Evolutionary conservation across 2,113 vertebrate species (phyloP), one percentile per base, ranked within the genome.

Genomic region (Psophia crepitans): DNA sequence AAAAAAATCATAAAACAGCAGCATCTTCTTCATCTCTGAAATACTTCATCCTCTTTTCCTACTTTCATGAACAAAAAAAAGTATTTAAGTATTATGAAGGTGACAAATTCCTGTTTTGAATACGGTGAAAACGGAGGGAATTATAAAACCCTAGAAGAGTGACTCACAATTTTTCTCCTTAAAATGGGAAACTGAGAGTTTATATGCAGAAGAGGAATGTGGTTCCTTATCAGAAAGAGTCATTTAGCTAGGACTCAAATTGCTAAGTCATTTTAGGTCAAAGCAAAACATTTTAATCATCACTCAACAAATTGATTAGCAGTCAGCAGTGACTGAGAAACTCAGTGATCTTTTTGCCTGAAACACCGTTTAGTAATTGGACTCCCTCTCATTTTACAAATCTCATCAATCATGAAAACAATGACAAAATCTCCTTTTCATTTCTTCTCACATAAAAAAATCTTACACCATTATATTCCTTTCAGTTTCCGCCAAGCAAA

Each of bases 201-300:
- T 65, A 54, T 13, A 41, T 13, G 49, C 5, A 48, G 26, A 84
- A 61, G 8, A 77, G 3, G 2, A 81, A 77, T 24, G 37, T 16
- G 26, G 6, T 49, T 84, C 33, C 60, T 58, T 75, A 81, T 81
- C 63, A 87, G 37, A 88, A 79, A 57, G 15, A 56, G 15, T 74
- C 56, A 20, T 78, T 92, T 90, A 90, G 28, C 46, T 63, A 58
- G 73, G 39, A 43, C 27, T 94, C 68, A 93, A 96, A 90, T 61
- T 74, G 58, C 46, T 70, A 88, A 88, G 49, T 54, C n/a, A 63
- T 89, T 81, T 95, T 75, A 92, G 80, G 89, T 94, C 80, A 96
- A 87, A 92, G 51, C 37, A 96, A 95, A 96, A 66, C 46, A 54
- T 93, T 93, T 95, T 92, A 95, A 89, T 96, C 64, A 92, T 70